Evolutionary conservation across 2,797 vertebrate species (phyloP).

Genomic region (Dicrostonyx torquatus): DNA sequence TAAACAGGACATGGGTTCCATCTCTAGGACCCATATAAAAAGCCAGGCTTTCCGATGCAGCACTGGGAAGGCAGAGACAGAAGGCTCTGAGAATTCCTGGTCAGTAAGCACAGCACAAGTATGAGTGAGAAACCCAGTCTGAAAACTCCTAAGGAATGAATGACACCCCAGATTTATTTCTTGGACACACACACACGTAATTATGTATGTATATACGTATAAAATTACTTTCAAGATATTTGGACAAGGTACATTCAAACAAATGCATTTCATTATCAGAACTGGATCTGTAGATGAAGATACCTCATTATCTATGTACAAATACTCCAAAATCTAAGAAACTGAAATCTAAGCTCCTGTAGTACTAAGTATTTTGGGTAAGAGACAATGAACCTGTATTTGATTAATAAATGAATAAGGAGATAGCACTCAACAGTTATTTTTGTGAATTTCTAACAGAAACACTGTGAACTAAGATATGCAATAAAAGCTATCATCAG

Average conservation of each 20-base stretch:
- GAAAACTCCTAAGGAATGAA: background rate
- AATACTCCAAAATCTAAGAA: background rate
- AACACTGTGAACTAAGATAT: conserved; percentile 12
- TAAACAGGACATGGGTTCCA: background rate
- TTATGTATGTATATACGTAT: background rate
- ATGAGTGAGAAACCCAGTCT: background rate
- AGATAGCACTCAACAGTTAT: background rate
- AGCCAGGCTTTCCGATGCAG: background rate
- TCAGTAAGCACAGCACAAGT: background rate
- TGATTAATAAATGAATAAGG: conserved; percentile 1
- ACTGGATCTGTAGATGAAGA: background rate
- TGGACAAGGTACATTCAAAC: background rate
- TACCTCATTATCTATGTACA: background rate
- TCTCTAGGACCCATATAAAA: background rate
- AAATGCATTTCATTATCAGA: background rate
- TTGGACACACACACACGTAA: background rate
- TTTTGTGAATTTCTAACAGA: background rate
- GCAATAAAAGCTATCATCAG: background rate
- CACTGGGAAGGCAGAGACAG: background rate
- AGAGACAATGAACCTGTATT: background rate
- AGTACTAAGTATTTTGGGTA: background rate
- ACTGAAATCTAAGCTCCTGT: background rate
- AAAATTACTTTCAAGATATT: background rate
- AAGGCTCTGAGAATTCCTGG: background rate
- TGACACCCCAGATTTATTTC: background rate